These are phyloP conservation scores for Macroteleia sp. DNA, from an alignment of 2,888 invertebrate species.

Conservation along the genomic window DNA sequence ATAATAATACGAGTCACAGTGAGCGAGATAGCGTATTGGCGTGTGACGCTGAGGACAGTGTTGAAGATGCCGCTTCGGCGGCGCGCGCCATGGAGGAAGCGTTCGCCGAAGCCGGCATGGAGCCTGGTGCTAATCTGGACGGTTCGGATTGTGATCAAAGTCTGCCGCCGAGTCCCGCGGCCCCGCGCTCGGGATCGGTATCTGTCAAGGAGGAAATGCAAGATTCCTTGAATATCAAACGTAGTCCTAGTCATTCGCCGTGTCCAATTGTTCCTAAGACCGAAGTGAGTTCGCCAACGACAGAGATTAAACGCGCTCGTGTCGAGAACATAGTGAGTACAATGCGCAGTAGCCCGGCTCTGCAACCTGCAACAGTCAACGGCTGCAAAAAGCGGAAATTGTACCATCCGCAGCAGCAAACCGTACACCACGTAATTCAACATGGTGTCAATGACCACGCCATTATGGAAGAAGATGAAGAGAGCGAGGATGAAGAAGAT, in stretches of 20 bases:
- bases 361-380: constrained; percentile 90
- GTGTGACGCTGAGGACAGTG: no score
- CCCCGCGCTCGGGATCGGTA: constrained; percentile 80
- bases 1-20: constrained; percentile 75
- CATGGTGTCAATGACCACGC: constrained; percentile 85
- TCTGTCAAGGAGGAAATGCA: constrained; percentile 82
- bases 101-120: constrained; percentile 87
- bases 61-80: constrained; percentile 83
- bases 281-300: constrained; percentile 85
- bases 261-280: constrained; percentile 80
- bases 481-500: constrained; percentile 90
- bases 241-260: constrained; percentile 81
- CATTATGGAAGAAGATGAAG: constrained; percentile 88
- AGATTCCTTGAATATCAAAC: constrained; percentile 78
- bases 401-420: constrained; percentile 97
- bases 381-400: constrained; percentile 98
- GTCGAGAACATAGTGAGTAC: constrained; percentile 98
- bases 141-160: constrained; percentile 82
- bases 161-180: constrained; percentile 80
- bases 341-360: constrained; percentile 94
- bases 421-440: constrained; percentile 87
- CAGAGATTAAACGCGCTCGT: constrained; percentile 95
- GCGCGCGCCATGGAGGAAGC: constrained; percentile 86
- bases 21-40: constrained; percentile 82
- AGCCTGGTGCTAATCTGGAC: constrained; percentile 82